Evolutionary conservation across 1,140 invertebrate species (phyloP).

Genomic region (Temnothorax nylanderi): DNA sequence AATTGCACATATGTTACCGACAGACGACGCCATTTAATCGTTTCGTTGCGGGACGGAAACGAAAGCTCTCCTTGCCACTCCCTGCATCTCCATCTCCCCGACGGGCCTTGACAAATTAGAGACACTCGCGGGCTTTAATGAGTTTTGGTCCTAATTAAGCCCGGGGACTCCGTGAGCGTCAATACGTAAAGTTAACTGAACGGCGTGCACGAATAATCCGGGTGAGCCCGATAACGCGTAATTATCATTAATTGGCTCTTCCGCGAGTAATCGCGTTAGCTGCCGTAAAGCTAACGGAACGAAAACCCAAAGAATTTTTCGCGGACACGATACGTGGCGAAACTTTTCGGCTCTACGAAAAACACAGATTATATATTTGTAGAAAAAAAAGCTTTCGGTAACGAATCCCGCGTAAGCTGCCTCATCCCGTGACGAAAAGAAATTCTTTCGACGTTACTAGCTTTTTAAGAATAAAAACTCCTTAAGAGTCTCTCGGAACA

Average conservation of each 20-base stretch:
- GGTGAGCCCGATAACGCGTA: conserved; percentile 45
- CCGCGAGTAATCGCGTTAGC: conserved; percentile 43
- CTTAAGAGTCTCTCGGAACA: not conserved
- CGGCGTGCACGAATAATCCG: conserved; percentile 38
- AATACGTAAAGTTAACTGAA: conserved; percentile 60
- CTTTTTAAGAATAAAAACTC: not conserved
- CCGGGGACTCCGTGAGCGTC: conserved; percentile 44
- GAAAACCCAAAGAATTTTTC: not conserved
- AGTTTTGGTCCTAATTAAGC: conserved; percentile 59
- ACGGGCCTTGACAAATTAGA: conserved; percentile 53
- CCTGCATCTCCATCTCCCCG: conserved; percentile 6
- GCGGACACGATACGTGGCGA: not conserved
- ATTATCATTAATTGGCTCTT: conserved; percentile 59
- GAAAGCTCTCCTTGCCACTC: conserved; percentile 2
- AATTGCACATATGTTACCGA: conserved; percentile 54
- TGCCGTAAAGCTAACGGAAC: not conserved
- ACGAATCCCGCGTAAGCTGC: not conserved
- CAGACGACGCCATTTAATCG: conserved; percentile 56
- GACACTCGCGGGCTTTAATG: conserved; percentile 53
- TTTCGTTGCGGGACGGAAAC: conserved; percentile 44
- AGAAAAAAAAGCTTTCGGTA: not conserved
- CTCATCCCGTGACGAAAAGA: not conserved
- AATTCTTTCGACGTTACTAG: not conserved
- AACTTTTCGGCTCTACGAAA: not conserved
- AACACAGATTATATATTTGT: not conserved